phyloP scores from a whole-genome alignment of 2,888 invertebrate genomes.

The Craniophora ligustri region DNA sequence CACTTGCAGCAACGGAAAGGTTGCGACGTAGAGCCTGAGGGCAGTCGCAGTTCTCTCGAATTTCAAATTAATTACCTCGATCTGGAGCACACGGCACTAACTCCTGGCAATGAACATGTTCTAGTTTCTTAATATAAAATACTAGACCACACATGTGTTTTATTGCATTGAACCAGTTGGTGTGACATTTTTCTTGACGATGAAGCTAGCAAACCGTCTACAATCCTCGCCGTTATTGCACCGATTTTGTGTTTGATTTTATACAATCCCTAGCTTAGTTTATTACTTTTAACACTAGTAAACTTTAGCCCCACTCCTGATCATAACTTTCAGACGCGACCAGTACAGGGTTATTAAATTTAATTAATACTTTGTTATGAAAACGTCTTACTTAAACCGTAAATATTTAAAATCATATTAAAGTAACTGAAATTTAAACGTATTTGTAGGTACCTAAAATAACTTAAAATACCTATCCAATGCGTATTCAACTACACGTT shows the following conservation, averaged over 20 bases:
- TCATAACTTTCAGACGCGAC: not conserved
- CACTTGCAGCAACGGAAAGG: too few species aligned
- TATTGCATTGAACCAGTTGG: slow-evolving; percentile 45
- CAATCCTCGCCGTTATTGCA: slow-evolving; percentile 43
- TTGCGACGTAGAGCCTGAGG: not conserved
- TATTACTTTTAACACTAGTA: slow-evolving; percentile 24
- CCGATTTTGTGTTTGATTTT: slow-evolving; percentile 46
- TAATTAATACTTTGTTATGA: too few species aligned
- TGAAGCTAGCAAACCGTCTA: slow-evolving; percentile 37
- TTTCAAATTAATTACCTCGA: slow-evolving; percentile 36
- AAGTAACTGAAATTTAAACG: not conserved
- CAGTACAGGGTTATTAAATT: not conserved
- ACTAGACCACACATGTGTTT: slow-evolving; percentile 54
- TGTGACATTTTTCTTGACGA: slow-evolving; percentile 48
- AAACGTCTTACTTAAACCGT: too few species aligned
- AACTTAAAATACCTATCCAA: too few species aligned
- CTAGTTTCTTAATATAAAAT: slow-evolving; percentile 51
- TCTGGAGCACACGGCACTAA: slow-evolving; percentile 9
- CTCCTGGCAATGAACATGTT: slow-evolving; percentile 34
- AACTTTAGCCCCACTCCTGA: not conserved
- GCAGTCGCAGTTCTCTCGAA: slow-evolving; percentile 8
- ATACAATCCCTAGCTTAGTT: slow-evolving; percentile 32
- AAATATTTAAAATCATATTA: too few species aligned
- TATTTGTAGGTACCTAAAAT: too few species aligned
- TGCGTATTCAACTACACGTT: too few species aligned